Evolutionary conservation across 1,140 invertebrate species (phyloP).

Genomic region (Drosophila asahinai): DNA sequence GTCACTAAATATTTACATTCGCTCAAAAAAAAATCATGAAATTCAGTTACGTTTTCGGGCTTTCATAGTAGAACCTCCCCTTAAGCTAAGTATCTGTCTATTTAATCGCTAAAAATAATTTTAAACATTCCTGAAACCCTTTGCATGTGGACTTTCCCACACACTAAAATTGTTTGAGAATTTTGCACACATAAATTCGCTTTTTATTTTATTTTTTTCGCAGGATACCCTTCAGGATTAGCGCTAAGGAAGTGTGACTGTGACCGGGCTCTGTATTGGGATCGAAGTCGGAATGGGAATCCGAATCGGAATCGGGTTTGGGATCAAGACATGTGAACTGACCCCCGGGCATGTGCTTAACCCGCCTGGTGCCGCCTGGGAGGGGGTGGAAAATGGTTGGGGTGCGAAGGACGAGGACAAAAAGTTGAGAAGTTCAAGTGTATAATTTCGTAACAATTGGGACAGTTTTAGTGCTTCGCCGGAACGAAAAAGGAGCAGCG

Average conservation of each 20-base stretch:
- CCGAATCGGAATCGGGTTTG: not conserved
- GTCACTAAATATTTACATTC: no score
- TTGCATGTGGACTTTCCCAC: slow-evolving; percentile 24
- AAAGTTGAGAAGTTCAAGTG: slow-evolving; percentile 79
- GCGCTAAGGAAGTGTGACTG: slow-evolving; percentile 38
- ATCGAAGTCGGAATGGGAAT: not conserved
- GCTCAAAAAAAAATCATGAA: no score
- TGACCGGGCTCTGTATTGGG: slow-evolving; percentile 20
- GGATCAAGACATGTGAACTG: slow-evolving; percentile 27
- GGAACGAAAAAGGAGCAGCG: slow-evolving; percentile 46
- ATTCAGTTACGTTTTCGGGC: no score
- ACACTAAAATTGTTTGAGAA: slow-evolving; percentile 15
- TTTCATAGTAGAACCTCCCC: no score
- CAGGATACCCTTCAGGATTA: slow-evolving; percentile 2
- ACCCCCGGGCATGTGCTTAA: slow-evolving; percentile 32
- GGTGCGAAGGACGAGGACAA: not conserved
- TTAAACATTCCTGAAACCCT: not conserved
- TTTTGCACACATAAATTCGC: slow-evolving; percentile 24
- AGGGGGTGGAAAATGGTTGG: slow-evolving; percentile 19
- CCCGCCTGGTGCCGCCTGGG: slow-evolving; percentile 22
- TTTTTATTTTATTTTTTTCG: slow-evolving; percentile 12
- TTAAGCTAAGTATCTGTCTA: no score
- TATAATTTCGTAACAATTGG: slow-evolving; percentile 78
- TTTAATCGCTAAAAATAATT: not conserved
- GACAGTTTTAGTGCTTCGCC: slow-evolving; percentile 82